Conservation (phyloP, 2,113 vertebrate genomes). For the Phalacrocorax aristotelis region DNA sequence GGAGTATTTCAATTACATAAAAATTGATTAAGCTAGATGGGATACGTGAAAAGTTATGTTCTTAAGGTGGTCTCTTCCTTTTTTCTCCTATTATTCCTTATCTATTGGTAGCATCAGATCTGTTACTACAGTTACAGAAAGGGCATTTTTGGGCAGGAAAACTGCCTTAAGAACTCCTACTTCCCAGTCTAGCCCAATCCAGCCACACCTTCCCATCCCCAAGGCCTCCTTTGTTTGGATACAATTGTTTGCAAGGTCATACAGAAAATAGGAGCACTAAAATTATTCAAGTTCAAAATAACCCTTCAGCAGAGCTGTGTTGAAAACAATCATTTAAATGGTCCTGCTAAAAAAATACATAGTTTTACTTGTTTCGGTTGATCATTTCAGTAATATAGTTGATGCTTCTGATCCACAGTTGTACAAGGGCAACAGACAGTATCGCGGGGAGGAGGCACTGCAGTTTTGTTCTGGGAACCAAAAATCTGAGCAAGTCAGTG, state of each 20-base stretch:
- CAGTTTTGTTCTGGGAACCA: neutral
- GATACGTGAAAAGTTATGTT: neutral
- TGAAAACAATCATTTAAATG: neutral
- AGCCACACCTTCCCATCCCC: neutral
- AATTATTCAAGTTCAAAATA: slow-evolving; percentile 27
- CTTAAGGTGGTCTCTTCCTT: neutral
- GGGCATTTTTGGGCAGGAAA: neutral
- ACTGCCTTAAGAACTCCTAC: neutral
- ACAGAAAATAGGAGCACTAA: neutral
- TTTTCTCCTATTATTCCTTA: neutral
- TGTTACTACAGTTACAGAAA: neutral
- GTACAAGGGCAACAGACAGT: neutral
- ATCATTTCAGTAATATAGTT: neutral
- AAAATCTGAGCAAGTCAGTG: neutral
- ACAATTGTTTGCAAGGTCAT: slow-evolving; percentile 16
- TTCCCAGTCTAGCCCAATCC: neutral
- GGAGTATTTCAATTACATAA: neutral
- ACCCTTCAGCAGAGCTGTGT: neutral
- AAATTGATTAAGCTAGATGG: neutral
- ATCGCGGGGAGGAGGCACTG: neutral
- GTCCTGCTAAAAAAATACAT: neutral
- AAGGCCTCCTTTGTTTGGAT: neutral
- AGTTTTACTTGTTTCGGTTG: neutral
- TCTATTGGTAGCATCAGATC: neutral
- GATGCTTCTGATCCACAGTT: neutral